Evolutionary conservation across 2,888 invertebrate species (phyloP).

Genomic region (Phengaris arion): DNA sequence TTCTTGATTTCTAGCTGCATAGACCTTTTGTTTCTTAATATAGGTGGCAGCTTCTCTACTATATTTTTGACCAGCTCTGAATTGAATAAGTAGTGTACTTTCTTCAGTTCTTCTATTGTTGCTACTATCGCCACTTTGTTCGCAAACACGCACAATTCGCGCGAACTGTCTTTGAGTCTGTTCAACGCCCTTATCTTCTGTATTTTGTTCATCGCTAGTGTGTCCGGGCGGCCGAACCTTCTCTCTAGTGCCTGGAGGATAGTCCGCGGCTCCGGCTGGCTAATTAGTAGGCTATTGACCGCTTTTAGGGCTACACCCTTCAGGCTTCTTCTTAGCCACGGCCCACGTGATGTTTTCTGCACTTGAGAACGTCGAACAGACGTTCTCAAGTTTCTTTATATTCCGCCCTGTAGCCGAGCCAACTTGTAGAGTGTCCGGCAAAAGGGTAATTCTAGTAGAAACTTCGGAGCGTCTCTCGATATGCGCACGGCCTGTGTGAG

Average conservation of each 20-base stretch:
- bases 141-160: not conserved
- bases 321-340: not conserved
- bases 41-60: not conserved
- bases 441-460: no score
- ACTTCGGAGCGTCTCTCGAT: no score
- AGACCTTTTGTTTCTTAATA: constrained; percentile 4
- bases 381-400: not conserved
- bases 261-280: not conserved
- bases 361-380: not conserved
- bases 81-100: not conserved
- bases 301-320: not conserved
- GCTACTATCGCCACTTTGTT: constrained; percentile 9
- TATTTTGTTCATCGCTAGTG: not conserved
- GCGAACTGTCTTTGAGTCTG: not conserved
- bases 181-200: not conserved
- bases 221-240: not conserved
- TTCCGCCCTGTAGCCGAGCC: not conserved
- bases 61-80: not conserved
- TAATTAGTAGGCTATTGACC: not conserved
- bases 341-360: not conserved
- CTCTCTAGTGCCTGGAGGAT: not conserved
- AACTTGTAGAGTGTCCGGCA: no score
- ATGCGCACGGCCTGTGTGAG: no score
- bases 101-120: not conserved
- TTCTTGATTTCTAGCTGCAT: not conserved